Percentiles rank a stretch among this genome's conserved stretches.
phyloP scores from a whole-genome alignment of 2,888 invertebrate species.

The Abrostola triplasia region DNA sequence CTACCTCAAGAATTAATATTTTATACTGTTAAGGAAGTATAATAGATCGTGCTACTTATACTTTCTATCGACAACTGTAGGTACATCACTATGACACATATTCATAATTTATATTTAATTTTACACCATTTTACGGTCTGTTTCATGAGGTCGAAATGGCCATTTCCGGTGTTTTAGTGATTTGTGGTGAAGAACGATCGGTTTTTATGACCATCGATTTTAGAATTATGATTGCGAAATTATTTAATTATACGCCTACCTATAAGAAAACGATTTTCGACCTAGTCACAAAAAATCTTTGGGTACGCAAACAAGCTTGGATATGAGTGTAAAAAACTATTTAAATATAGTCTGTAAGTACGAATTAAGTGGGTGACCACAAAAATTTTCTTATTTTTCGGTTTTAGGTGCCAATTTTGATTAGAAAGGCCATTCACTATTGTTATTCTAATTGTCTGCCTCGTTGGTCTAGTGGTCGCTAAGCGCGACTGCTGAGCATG shows the following conservation, averaged over 20 bases:
- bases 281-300: slow-evolving; percentile 18
- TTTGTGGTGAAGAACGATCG: slow-evolving; percentile 44
- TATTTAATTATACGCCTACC: slow-evolving; percentile 47
- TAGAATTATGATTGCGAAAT: slow-evolving; percentile 50
- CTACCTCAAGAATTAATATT: too few species aligned
- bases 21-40: too few species aligned
- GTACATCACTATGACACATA: slow-evolving; percentile 47
- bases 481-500: too few species aligned
- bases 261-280: slow-evolving; percentile 24
- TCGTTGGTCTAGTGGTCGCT: too few species aligned
- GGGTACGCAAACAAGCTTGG: background rate
- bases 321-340: too few species aligned
- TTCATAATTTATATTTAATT: slow-evolving; percentile 62
- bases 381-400: too few species aligned
- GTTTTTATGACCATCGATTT: slow-evolving; percentile 52
- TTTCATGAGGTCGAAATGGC: slow-evolving; percentile 58
- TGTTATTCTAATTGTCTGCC: too few species aligned
- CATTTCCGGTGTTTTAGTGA: slow-evolving; percentile 57
- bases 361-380: too few species aligned
- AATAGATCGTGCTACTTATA: slow-evolving; percentile 12
- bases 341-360: too few species aligned
- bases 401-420: too few species aligned
- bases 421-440: too few species aligned
- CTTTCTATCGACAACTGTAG: slow-evolving; percentile 15
- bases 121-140: slow-evolving; percentile 57